These are phyloP conservation scores for Apteryx owenii DNA, from an alignment of 2,113 vertebrate genomes.

Conservation along the genomic window DNA sequence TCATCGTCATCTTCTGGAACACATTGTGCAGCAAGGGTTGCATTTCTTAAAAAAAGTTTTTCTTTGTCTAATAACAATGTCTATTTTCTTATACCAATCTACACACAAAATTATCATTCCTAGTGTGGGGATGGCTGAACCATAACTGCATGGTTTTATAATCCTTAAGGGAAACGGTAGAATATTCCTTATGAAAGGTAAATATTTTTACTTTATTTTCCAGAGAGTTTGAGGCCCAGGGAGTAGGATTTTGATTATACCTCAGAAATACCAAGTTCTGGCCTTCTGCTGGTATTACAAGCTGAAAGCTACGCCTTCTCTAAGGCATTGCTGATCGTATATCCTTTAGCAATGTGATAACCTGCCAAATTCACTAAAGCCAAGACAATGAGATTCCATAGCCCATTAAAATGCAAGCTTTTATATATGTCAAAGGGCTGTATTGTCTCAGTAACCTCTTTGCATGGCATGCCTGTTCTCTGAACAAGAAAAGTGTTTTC, in stretches of 20 bases:
- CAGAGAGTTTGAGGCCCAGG: not conserved
- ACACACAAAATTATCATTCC: not conserved
- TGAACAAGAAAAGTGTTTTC: conserved; percentile 26
- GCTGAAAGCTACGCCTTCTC: not conserved
- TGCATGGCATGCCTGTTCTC: not conserved
- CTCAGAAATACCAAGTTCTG: not conserved
- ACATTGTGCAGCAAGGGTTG: not conserved
- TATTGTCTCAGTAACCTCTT: not conserved
- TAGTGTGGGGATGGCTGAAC: not conserved
- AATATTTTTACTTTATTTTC: not conserved
- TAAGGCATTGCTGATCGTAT: not conserved
- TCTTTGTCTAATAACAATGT: not conserved
- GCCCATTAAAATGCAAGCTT: not conserved
- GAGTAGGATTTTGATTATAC: not conserved
- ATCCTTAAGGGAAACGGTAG: not conserved
- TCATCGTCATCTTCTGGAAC: not conserved
- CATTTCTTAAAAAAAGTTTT: not conserved
- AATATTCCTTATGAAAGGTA: not conserved
- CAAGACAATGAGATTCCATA: not conserved
- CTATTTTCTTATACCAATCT: not conserved
- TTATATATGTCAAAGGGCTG: not conserved
- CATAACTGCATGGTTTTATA: not conserved
- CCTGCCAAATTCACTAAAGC: not conserved
- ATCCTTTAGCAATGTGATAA: not conserved
- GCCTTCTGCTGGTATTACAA: not conserved